Percentiles rank a stretch among this genome's conserved stretches.
These are phyloP conservation scores for Anadara kagoshimensis DNA, from an alignment of 1,140 invertebrate genomes.

Conservation along the genomic window DNA sequence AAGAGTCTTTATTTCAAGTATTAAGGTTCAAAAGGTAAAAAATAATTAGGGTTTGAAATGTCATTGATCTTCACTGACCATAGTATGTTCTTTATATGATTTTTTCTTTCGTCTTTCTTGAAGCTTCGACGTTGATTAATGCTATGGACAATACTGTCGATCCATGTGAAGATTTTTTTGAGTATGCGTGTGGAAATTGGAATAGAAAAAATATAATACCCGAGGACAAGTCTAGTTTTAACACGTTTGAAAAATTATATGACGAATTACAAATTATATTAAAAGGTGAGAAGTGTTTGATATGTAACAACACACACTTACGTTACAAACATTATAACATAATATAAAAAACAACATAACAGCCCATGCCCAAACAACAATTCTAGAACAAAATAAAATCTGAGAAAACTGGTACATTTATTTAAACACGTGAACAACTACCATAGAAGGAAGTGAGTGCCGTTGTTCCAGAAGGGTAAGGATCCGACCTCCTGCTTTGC, in stretches of 20 bases:
- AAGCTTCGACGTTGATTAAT: slow-evolving; percentile 87
- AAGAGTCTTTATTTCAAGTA: too few species aligned
- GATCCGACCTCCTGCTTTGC: too few species aligned
- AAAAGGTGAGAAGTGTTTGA: slow-evolving; percentile 72
- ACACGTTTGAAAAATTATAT: slow-evolving; percentile 90
- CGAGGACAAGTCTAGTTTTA: slow-evolving; percentile 89
- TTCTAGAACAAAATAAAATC: too few species aligned
- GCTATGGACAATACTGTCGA: slow-evolving; percentile 88
- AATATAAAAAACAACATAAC: not conserved
- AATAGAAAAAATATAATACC: slow-evolving; percentile 92
- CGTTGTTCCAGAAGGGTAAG: not conserved
- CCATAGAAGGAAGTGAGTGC: not conserved
- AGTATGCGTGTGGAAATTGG: slow-evolving; percentile 92
- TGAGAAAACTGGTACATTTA: not conserved
- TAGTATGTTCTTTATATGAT: too few species aligned
- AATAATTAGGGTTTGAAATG: too few species aligned
- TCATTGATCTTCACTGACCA: too few species aligned
- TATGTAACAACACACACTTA: not conserved
- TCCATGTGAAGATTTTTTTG: slow-evolving; percentile 92
- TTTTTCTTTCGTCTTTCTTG: slow-evolving; percentile 15
- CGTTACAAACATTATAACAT: not conserved
- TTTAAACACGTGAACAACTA: not conserved
- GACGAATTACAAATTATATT: slow-evolving; percentile 89
- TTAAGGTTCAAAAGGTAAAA: too few species aligned
- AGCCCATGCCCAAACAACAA: not conserved